phyloP scores from a whole-genome alignment of 2,113 vertebrate species.

The Callipepla californica region DNA sequence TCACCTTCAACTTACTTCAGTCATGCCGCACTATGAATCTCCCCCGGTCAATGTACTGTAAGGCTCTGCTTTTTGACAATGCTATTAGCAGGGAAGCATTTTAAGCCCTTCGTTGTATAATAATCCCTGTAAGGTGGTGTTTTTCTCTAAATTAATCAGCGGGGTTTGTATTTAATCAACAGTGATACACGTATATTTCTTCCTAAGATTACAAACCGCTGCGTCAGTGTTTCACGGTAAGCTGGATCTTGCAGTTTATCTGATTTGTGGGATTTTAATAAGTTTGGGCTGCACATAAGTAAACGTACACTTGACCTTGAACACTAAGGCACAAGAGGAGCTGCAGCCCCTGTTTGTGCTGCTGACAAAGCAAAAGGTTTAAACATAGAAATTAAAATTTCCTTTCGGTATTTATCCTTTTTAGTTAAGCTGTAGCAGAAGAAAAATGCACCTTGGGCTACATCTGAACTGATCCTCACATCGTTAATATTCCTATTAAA shows the following conservation, averaged over 20 bases:
- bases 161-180: slow-evolving; percentile 32
- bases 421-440: not conserved
- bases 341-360: not conserved
- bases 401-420: not conserved
- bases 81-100: not conserved
- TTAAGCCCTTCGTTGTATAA: not conserved
- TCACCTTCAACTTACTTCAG: slow-evolving; percentile 25
- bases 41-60: not conserved
- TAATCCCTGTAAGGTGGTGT: not conserved
- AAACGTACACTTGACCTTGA: not conserved
- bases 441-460: not conserved
- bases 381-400: not conserved
- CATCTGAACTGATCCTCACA: not conserved
- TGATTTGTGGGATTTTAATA: slow-evolving; percentile 53
- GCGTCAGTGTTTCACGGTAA: not conserved
- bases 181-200: not conserved
- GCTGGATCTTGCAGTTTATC: slow-evolving; percentile 24
- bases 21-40: not conserved
- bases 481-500: slow-evolving; percentile 60
- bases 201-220: not conserved
- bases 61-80: not conserved
- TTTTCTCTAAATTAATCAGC: slow-evolving; percentile 43
- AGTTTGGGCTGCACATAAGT: not conserved
- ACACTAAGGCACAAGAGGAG: not conserved
- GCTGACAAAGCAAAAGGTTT: not conserved